Conservation (phyloP, 1,140 invertebrate species). For the Neelides sp. region DNA sequence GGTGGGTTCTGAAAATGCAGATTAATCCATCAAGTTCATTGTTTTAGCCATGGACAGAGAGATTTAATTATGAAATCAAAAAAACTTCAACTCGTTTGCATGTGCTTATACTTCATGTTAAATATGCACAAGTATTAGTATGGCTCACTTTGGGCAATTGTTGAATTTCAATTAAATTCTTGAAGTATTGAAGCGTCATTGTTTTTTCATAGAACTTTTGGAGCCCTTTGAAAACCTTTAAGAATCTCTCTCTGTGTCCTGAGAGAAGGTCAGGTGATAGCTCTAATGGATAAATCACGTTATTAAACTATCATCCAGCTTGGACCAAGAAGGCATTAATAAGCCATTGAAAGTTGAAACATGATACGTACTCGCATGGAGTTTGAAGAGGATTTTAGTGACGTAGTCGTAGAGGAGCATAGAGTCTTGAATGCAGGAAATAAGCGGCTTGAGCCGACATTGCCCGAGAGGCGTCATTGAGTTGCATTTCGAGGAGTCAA, state of each 20-base stretch:
- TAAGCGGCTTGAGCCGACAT: constrained; percentile 86
- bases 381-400: constrained; percentile 88
- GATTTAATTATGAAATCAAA: not conserved
- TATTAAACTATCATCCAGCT: not conserved
- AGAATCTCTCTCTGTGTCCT: constrained; percentile 82
- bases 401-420: constrained; percentile 91
- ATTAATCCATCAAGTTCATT: no score
- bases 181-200: constrained; percentile 92
- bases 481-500: constrained; percentile 84
- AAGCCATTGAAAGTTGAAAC: not conserved
- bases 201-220: constrained; percentile 89
- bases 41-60: not conserved
- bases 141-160: constrained; percentile 65
- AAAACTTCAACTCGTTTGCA: constrained; percentile 5
- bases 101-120: constrained; percentile 1
- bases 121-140: not conserved
- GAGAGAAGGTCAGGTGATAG: constrained; percentile 77
- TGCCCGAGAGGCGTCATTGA: constrained; percentile 95
- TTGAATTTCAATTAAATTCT: constrained; percentile 86
- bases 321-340: not conserved
- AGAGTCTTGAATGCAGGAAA: constrained; percentile 95
- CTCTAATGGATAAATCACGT: constrained; percentile 36
- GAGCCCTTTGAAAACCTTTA: constrained; percentile 74
- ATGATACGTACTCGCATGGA: constrained; percentile 56
- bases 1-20: constrained; percentile 60